phyloP scores from a whole-genome alignment of 2,113 vertebrate species.

The Rhinolophus sinicus region DNA sequence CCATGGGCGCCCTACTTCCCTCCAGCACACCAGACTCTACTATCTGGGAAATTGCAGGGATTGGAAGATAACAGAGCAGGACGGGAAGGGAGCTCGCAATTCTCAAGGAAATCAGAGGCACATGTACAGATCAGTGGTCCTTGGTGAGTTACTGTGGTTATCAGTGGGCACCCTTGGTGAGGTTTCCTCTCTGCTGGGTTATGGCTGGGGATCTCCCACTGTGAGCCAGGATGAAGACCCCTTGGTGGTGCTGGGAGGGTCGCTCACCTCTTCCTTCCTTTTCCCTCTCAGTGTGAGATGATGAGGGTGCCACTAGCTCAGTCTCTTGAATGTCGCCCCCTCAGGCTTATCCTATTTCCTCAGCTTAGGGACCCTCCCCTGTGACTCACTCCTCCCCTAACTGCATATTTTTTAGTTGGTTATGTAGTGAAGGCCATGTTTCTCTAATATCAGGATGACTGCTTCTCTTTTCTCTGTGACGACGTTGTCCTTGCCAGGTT shows the following conservation, averaged over 20 bases:
- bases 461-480: neutral
- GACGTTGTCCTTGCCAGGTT: rapidly evolving
- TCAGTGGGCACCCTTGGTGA: neutral
- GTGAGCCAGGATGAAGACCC: neutral
- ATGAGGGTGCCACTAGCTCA: neutral
- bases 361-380: neutral
- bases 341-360: neutral
- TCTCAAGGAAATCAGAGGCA: neutral
- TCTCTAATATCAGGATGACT: neutral
- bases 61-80: neutral
- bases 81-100: rapidly evolving
- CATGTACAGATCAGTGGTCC: rapidly evolving
- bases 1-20: rapidly evolving
- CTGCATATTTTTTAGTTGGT: rapidly evolving
- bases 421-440: rapidly evolving
- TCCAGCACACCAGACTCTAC: rapidly evolving
- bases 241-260: neutral
- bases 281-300: neutral
- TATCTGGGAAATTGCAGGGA: neutral
- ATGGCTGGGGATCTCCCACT: too few relatives aligned
- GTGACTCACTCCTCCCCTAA: rapidly evolving
- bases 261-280: neutral
- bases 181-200: neutral
- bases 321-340: rapidly evolving
- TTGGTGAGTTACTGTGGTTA: rapidly evolving